Evolutionary conservation across 2,888 invertebrate species (phyloP), one percentile per base, ranked within the genome.

Genomic region (Amblyjoppa fuscipennis): DNA sequence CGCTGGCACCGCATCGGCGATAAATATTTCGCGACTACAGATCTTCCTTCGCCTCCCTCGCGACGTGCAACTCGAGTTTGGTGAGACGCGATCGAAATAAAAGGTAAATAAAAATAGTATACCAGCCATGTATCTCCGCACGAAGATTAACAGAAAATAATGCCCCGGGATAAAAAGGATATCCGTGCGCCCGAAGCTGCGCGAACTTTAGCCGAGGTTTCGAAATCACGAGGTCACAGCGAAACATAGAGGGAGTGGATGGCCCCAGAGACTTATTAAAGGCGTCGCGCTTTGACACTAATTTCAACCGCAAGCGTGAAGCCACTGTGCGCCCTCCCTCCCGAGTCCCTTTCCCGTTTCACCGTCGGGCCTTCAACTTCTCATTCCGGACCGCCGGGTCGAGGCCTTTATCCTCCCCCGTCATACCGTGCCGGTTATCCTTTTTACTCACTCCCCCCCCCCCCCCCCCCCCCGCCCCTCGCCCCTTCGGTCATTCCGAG

Each of bases 281-380:
- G 79, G 78, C 81, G 84, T 78, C 53, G 84, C 61, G 81, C 84
- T 84, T 82, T 86, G 86, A 86, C 81, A 82, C 83, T 84, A 84
- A 86, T 86, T 82, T 78, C 81, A 76, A 84, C 86, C 84, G 69
- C 78, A 75, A 86, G 81, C 81, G 86, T 85, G 75, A 85, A 85
- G 78, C 70, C 78, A 85, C 73, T 61, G 77, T 69, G 64, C 64
- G 45, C 13, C 3, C 13, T 13, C 45, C 53, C 56, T 64, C 71
- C 78, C 78, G 69, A 78, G 78, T 51, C 81, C 77, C 74, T 70
- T 61, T 74, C 66, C 61, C 59, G 68, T 64, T 56, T 75, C 73
- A 51, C 61, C 77, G 34, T 69, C 73, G 59, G 13, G 77, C 13
- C 75, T 70, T 81, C 68, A 77, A 69, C 59, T 81, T 74, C 49